Evolutionary conservation across 2,113 vertebrate genomes (phyloP).

Genomic region (Rhinolophus ferrumequinum): DNA sequence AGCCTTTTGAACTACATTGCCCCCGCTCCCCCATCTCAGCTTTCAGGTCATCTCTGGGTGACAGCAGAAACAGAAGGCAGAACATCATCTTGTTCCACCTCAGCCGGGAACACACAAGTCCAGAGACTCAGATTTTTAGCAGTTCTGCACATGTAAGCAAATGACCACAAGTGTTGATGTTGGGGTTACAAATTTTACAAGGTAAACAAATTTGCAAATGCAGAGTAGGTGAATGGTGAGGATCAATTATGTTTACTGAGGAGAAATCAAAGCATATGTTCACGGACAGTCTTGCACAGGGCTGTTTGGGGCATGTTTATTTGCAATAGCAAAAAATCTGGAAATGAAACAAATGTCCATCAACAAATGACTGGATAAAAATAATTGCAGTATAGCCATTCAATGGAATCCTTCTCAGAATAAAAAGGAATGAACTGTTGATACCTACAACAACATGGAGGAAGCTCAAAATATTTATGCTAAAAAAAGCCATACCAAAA

Average conservation of each 20-base stretch:
- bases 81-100: background rate
- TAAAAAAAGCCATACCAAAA: background rate
- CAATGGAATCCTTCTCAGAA: background rate
- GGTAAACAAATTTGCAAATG: background rate
- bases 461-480: background rate
- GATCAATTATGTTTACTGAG: background rate
- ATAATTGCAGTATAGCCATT: background rate
- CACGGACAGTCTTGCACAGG: background rate
- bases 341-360: background rate
- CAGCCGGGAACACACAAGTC: background rate
- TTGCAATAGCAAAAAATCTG: no score
- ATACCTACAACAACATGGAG: background rate
- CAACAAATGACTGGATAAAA: background rate
- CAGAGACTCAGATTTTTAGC: background rate
- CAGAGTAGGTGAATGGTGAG: background rate
- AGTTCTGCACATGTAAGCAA: background rate
- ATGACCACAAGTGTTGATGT: background rate
- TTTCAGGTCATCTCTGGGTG: background rate
- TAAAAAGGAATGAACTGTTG: background rate
- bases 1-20: background rate
- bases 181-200: no score
- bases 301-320: background rate
- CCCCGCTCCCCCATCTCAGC: rapidly evolving
- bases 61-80: background rate
- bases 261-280: background rate